phyloP scores from a whole-genome alignment of 2,888 invertebrate genomes.

The Amphimallon solstitiale region DNA sequence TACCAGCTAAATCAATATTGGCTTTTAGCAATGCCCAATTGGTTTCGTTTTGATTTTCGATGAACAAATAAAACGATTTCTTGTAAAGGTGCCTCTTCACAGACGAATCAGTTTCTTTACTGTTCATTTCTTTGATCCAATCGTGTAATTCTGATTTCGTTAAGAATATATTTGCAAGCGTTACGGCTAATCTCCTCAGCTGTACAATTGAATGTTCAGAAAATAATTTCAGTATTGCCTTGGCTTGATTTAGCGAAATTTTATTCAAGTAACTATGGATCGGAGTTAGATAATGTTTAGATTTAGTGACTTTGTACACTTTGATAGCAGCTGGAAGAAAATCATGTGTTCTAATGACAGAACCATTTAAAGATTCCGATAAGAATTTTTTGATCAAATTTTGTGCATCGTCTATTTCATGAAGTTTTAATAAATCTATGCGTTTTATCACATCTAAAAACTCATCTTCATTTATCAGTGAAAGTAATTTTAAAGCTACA shows the following conservation, averaged over 20 bases:
- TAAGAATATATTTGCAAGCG: neutral
- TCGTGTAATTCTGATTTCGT: neutral
- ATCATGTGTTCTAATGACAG: neutral
- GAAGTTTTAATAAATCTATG: neutral
- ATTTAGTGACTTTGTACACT: neutral
- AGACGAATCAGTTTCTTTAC: neutral
- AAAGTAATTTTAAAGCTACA: neutral
- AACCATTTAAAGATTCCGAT: neutral
- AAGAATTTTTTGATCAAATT: neutral
- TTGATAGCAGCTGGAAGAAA: neutral
- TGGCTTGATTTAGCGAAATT: constrained; percentile 30
- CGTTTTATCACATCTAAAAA: neutral
- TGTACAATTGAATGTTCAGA: constrained; percentile 29
- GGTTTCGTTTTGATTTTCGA: constrained; percentile 34
- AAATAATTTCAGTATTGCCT: neutral
- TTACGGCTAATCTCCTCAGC: constrained; percentile 34
- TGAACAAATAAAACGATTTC: constrained; percentile 5
- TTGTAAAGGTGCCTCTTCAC: constrained; percentile 7
- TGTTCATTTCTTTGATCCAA: neutral
- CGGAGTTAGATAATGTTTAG: neutral
- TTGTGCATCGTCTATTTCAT: neutral
- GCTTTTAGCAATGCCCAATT: neutral
- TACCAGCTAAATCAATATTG: neutral
- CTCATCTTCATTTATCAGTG: neutral
- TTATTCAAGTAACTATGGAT: neutral